Percentiles rank a stretch among this genome's conserved stretches.
Evolutionary conservation across 2,888 invertebrate genomes (phyloP).

Genomic region (Phytoseiulus persimilis): DNA sequence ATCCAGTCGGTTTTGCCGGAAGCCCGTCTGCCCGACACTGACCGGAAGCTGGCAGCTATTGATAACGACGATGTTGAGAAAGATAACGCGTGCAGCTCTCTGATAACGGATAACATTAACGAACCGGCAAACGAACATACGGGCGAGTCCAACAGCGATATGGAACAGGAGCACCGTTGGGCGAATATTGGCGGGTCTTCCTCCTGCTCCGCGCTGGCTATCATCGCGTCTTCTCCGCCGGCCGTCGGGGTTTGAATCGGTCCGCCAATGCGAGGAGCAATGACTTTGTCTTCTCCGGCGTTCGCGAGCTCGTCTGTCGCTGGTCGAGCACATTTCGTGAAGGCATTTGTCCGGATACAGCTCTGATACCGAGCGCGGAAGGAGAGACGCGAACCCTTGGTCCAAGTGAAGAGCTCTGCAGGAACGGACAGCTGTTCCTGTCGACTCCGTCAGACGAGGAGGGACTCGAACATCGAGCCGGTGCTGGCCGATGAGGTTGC

Average conservation of each 20-base stretch:
- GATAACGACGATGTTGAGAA: not conserved
- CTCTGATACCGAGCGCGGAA: too few relatives aligned
- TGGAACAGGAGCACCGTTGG: not conserved
- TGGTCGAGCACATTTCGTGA: too few relatives aligned
- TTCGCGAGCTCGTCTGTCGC: not conserved
- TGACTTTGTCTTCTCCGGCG: not conserved
- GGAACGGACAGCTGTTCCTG: too few relatives aligned
- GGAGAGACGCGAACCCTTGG: too few relatives aligned
- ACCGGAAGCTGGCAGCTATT: not conserved
- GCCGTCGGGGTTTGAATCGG: not conserved
- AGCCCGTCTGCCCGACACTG: not conserved
- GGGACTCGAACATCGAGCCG: too few relatives aligned
- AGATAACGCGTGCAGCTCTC: not conserved
- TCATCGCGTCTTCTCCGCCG: not conserved
- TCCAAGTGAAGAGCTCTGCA: too few relatives aligned
- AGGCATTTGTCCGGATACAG: too few relatives aligned
- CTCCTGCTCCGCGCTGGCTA: not conserved
- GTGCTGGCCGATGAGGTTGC: too few relatives aligned
- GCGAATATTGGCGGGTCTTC: not conserved
- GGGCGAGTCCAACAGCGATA: not conserved
- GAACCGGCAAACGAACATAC: not conserved
- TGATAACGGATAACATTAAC: conserved; percentile 5
- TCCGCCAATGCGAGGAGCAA: not conserved
- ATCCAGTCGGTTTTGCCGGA: not conserved
- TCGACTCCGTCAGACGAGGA: too few relatives aligned